A percentile compares a stretch with the other conserved stretches of the same genome.
Evolutionary conservation across 53 echinoderm and acorn worm species (phyloP).

Genomic region (Temnopleurus reevesii): DNA sequence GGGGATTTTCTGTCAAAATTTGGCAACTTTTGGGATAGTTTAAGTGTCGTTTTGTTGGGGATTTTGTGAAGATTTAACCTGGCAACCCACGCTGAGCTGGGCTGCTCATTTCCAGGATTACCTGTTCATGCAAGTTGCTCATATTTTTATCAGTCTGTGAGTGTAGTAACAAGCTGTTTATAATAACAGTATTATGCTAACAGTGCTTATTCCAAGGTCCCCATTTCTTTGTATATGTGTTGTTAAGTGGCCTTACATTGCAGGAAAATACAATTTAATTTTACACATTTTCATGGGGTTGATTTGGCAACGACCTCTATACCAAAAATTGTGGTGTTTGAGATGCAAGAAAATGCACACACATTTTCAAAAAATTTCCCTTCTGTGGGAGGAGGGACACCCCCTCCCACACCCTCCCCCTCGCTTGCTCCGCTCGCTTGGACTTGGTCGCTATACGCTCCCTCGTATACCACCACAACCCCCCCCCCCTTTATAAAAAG

Average conservation of each 20-base stretch:
- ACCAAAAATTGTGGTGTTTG: too few species aligned
- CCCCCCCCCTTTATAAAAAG: too few species aligned
- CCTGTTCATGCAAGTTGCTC: conserved; percentile 30
- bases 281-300: conserved; percentile 52
- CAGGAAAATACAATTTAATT: conserved; percentile 48
- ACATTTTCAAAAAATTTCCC: too few species aligned
- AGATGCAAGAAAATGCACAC: too few species aligned
- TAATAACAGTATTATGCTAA: conserved; percentile 18
- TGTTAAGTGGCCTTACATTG: conserved; percentile 43
- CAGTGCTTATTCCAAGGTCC: conserved; percentile 47
- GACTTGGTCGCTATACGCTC: too few species aligned
- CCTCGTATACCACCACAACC: too few species aligned
- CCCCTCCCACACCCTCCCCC: too few species aligned
- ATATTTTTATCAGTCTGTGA: conserved; percentile 34
- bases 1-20: too few species aligned
- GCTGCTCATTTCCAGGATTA: conserved; percentile 36
- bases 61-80: conserved; percentile 21
- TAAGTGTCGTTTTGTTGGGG: neutral
- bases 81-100: conserved; percentile 34
- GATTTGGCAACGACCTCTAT: too few species aligned
- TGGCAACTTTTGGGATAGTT: neutral
- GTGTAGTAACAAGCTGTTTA: conserved; percentile 4
- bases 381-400: too few species aligned
- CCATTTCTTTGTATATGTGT: conserved; percentile 45
- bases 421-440: too few species aligned